Evolutionary conservation across 2,888 invertebrate species (phyloP).

Genomic region (Auanema freiburgensis): DNA sequence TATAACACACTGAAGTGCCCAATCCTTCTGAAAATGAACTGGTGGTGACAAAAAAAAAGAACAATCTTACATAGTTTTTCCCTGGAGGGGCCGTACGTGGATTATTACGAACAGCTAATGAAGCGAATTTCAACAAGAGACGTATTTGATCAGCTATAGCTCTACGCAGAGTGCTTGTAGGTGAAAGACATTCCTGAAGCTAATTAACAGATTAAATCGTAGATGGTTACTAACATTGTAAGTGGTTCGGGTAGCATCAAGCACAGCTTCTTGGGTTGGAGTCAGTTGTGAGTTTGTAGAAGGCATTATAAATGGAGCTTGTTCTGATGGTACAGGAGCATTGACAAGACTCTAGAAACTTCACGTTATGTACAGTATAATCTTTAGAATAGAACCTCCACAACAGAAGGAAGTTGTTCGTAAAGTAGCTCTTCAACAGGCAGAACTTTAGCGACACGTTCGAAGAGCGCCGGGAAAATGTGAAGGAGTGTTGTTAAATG

Average conservation of each 20-base stretch:
- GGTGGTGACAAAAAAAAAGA: neutral
- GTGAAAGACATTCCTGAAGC: slow-evolving; percentile 38
- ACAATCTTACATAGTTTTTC: slow-evolving; percentile 31
- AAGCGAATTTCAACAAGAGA: slow-evolving; percentile 66
- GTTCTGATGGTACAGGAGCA: slow-evolving; percentile 80
- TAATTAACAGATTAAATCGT: neutral
- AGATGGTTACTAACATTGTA: slow-evolving; percentile 74
- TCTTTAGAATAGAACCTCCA: slow-evolving; percentile 30
- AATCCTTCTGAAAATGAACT: slow-evolving; percentile 71
- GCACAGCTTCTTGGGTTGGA: slow-evolving; percentile 80
- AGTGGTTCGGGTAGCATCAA: slow-evolving; percentile 83
- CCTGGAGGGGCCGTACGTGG: slow-evolving; percentile 32
- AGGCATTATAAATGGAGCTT: slow-evolving; percentile 80
- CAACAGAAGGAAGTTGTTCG: slow-evolving; percentile 34
- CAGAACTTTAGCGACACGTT: slow-evolving; percentile 35
- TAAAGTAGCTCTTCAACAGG: slow-evolving; percentile 38
- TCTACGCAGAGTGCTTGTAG: slow-evolving; percentile 28
- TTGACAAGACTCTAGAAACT: slow-evolving; percentile 73
- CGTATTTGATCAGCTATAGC: slow-evolving; percentile 66
- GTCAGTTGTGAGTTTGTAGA: slow-evolving; percentile 78
- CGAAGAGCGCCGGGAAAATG: slow-evolving; percentile 89
- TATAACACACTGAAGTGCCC: slow-evolving; percentile 80
- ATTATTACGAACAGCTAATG: slow-evolving; percentile 43
- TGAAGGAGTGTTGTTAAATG: slow-evolving; percentile 91
- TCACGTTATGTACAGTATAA: neutral